phyloP scores from a whole-genome alignment of 2,888 invertebrate genomes.

The Athalia cordata region DNA sequence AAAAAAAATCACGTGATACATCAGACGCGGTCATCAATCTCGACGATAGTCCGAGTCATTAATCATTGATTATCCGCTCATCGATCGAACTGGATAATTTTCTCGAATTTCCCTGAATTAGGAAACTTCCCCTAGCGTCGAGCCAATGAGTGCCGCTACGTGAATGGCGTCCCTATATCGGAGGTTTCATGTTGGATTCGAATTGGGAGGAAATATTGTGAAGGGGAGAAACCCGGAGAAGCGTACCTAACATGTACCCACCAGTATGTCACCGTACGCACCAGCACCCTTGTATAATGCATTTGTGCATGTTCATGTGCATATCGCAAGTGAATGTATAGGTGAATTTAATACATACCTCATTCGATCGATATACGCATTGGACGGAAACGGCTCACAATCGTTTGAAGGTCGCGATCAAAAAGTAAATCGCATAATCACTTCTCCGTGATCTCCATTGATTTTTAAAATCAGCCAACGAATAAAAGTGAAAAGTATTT shows the following conservation, averaged over 20 bases:
- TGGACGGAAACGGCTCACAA: slow-evolving; percentile 65
- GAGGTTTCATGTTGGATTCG: neutral
- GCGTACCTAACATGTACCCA: slow-evolving; percentile 55
- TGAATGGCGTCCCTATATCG: too few relatives aligned
- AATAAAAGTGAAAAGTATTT: neutral
- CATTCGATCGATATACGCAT: slow-evolving; percentile 70
- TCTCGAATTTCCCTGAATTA: slow-evolving; percentile 71
- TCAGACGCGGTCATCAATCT: slow-evolving; percentile 26
- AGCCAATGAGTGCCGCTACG: too few relatives aligned
- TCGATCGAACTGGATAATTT: slow-evolving; percentile 70
- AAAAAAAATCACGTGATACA: neutral
- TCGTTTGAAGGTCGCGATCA: slow-evolving; percentile 62
- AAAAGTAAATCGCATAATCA: slow-evolving; percentile 62
- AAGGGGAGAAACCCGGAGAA: neutral
- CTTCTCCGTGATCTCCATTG: slow-evolving; percentile 8
- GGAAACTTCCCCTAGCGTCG: slow-evolving; percentile 59
- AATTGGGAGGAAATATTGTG: slow-evolving; percentile 18
- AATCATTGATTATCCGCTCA: slow-evolving; percentile 72
- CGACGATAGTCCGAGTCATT: slow-evolving; percentile 59
- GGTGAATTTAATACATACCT: slow-evolving; percentile 47
- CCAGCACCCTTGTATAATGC: slow-evolving; percentile 71
- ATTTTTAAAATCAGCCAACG: neutral
- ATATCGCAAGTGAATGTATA: neutral
- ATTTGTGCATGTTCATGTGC: slow-evolving; percentile 38
- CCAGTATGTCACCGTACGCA: slow-evolving; percentile 72